phyloP scores from a whole-genome alignment of 1,140 invertebrate species.

The Meloidogyne chitwoodi region DNA sequence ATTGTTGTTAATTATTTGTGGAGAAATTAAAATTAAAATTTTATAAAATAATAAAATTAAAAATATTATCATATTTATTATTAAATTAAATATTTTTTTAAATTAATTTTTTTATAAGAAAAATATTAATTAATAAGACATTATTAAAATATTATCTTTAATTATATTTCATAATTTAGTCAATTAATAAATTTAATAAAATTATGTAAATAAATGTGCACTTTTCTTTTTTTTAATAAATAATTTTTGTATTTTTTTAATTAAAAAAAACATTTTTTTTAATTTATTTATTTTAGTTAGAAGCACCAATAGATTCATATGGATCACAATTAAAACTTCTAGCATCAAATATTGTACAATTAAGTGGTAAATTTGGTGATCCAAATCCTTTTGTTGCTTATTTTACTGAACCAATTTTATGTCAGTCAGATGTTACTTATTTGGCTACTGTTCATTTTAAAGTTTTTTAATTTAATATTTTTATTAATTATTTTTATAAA shows the following conservation, averaged over 20 bases:
- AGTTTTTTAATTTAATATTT: conserved; percentile 13
- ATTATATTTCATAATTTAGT: too few species aligned
- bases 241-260: too few species aligned
- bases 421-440: conserved; percentile 36
- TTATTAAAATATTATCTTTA: too few species aligned
- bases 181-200: too few species aligned
- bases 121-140: too few species aligned
- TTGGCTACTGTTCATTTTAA: conserved; percentile 33
- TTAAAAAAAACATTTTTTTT: too few species aligned
- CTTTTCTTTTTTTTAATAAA: too few species aligned
- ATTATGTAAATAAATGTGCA: too few species aligned
- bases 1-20: not conserved
- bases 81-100: too few species aligned
- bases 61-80: not conserved
- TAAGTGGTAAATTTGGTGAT: conserved; percentile 37
- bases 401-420: conserved; percentile 34
- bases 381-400: conserved; percentile 31
- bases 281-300: not conserved
- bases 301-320: conserved; percentile 4
- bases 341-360: conserved; percentile 34
- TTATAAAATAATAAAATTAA: not conserved
- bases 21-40: not conserved
- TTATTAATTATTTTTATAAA: not conserved
- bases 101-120: too few species aligned
- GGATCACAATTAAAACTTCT: conserved; percentile 14